Evolutionary conservation across 2,888 invertebrate species (phyloP).

Genomic region (Pheosia gnoma): DNA sequence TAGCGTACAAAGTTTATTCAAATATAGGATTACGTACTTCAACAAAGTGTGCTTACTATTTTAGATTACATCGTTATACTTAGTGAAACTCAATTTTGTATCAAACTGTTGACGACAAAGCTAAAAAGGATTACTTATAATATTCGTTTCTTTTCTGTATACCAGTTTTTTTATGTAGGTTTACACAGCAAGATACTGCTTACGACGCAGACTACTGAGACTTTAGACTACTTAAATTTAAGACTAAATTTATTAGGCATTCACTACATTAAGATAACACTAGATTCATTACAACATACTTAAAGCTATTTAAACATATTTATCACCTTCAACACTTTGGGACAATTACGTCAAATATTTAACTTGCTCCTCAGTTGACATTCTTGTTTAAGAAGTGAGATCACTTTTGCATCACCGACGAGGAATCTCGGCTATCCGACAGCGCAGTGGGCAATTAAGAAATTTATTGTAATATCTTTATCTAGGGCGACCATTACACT

Average conservation of each 20-base stretch:
- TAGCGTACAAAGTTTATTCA: too few relatives aligned
- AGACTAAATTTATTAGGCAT: not conserved
- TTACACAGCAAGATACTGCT: not conserved
- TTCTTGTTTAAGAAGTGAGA: constrained; percentile 60
- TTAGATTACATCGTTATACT: not conserved
- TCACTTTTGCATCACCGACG: constrained; percentile 74
- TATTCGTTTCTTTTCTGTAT: too few relatives aligned
- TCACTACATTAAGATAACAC: not conserved
- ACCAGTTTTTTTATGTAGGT: not conserved
- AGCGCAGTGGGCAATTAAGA: constrained; percentile 71
- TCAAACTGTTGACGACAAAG: not conserved
- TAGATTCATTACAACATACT: not conserved
- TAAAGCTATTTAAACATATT: constrained; percentile 5
- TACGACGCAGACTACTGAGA: too few relatives aligned
- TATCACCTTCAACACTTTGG: constrained; percentile 7
- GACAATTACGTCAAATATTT: constrained; percentile 27
- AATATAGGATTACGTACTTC: not conserved
- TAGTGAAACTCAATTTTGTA: not conserved
- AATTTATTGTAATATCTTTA: constrained; percentile 75
- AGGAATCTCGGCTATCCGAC: constrained; percentile 71
- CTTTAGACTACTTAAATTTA: not conserved
- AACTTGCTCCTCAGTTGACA: constrained; percentile 46
- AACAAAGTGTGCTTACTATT: not conserved
- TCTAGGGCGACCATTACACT: constrained; percentile 73
- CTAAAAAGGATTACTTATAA: too few relatives aligned